Conservation (phyloP, 2,888 invertebrate species). For the Brassicogethes aeneus region DNA sequence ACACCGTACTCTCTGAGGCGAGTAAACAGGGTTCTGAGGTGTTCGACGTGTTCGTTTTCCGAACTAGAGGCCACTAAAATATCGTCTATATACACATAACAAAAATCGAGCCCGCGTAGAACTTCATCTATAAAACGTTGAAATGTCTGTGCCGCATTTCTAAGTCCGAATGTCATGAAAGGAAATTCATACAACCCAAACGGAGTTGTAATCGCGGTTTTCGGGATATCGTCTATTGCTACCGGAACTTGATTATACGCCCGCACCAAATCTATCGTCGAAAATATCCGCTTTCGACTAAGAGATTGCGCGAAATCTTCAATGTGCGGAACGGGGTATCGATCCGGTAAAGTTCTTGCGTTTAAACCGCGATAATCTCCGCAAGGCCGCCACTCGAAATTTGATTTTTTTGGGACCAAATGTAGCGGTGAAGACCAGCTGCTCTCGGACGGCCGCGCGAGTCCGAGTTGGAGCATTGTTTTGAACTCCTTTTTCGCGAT, state of each 20-base stretch:
- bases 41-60: slow-evolving; percentile 19
- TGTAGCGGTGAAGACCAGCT: slow-evolving; percentile 31
- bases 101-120: slow-evolving; percentile 25
- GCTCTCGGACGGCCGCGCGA: slow-evolving; percentile 17
- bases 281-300: slow-evolving; percentile 22
- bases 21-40: slow-evolving; percentile 20
- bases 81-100: slow-evolving; percentile 30
- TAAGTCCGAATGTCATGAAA: slow-evolving; percentile 30
- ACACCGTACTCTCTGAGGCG: slow-evolving; percentile 23
- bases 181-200: slow-evolving; percentile 25
- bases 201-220: slow-evolving; percentile 18
- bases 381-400: slow-evolving; percentile 26
- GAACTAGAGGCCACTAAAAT: slow-evolving; percentile 26
- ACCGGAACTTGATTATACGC: slow-evolving; percentile 33
- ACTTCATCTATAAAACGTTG: slow-evolving; percentile 33
- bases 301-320: slow-evolving; percentile 27
- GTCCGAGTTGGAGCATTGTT: slow-evolving; percentile 22
- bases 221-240: slow-evolving; percentile 14
- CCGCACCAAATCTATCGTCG: slow-evolving; percentile 25
- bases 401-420: slow-evolving; percentile 26
- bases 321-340: slow-evolving; percentile 26
- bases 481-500: slow-evolving; percentile 27
- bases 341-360: slow-evolving; percentile 22
- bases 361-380: slow-evolving; percentile 30
- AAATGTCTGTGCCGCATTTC: slow-evolving; percentile 37